phyloP scores from a whole-genome alignment of 2,888 invertebrate genomes.

The Fabriciana adippe region DNA sequence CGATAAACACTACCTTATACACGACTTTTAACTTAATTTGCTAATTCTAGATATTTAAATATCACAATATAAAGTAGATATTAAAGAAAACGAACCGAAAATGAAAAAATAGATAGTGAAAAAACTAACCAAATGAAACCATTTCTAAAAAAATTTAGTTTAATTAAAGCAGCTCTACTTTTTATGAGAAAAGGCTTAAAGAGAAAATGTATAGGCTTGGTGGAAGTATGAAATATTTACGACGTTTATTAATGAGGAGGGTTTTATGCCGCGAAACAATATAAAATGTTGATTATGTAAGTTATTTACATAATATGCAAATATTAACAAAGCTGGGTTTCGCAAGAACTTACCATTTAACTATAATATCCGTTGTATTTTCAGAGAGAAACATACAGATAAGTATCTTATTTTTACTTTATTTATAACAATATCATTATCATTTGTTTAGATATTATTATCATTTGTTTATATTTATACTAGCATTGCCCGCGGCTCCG shows the following conservation, averaged over 20 bases:
- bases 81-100: not conserved
- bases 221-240: slow-evolving; percentile 28
- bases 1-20: too few species aligned
- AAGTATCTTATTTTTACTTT: not conserved
- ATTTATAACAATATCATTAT: too few species aligned
- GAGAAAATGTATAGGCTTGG: slow-evolving; percentile 23
- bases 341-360: slow-evolving; percentile 17
- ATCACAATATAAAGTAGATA: too few species aligned
- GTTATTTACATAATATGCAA: slow-evolving; percentile 34
- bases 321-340: slow-evolving; percentile 23
- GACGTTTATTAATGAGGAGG: slow-evolving; percentile 29
- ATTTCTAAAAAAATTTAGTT: slow-evolving; percentile 26
- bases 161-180: slow-evolving; percentile 27
- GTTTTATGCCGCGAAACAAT: slow-evolving; percentile 32
- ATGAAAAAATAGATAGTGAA: not conserved
- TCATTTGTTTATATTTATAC: too few species aligned
- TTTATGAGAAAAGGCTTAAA: slow-evolving; percentile 24
- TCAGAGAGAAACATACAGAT: not conserved
- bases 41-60: too few species aligned
- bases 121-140: slow-evolving; percentile 10
- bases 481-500: too few species aligned
- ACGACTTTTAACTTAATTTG: too few species aligned
- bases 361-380: slow-evolving; percentile 11
- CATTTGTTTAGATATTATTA: too few species aligned
- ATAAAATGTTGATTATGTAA: slow-evolving; percentile 32